Base-by-base conservation (phyloP, 2,888 invertebrate species). In the Punctoribates punctum region DNA sequence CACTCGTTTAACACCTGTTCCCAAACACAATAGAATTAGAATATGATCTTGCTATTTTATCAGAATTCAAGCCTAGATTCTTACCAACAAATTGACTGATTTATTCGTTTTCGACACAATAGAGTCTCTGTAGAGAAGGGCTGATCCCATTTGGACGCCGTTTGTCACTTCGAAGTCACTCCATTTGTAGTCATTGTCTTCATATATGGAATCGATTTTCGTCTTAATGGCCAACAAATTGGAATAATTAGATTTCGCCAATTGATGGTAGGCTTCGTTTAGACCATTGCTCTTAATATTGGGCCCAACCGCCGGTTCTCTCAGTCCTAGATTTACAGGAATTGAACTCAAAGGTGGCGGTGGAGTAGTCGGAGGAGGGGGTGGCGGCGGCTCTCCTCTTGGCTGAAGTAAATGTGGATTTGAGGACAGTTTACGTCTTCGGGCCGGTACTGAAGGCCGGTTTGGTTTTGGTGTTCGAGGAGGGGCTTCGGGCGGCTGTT, bases 201-300 rank as follows among this genome's bases (percentile, higher is more conserved):
- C 34, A 17, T 5, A 38, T 4, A n/a, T n/a, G n/a, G 65, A 65
- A 8, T 65, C 65, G 3, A 65, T 65, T 5, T 65, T 65, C 4
- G n/a, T 4, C 65, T 65, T 65, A 65, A 65, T 65, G 29, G 65
- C 65, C 65, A 65, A 34, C 65, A 65, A 38, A 65, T 65, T 65
- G 25, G 34, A 34, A n/a, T n/a, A 65, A 65, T 34, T 65, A 4
- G 65, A 65, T 65, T 65, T 65, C 38, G 65, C 65, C 65, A 65
- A 65, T 65, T 65, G 65, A 65, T 65, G 25, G 38, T 65, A 65
- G n/a, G 65, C 65, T 65, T 65, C 65, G n/a, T 29, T 65, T n/a
- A 65, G 38, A 15, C 8, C 13, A 34, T 38, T 65, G 15, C 8
- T 11, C 42, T 34, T 29, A n/a, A 65, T 20, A 1, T 8, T 65